These are phyloP conservation scores for Cyprinodon variegatus DNA, from an alignment of 2,113 vertebrate genomes.

Conservation along the genomic window DNA sequence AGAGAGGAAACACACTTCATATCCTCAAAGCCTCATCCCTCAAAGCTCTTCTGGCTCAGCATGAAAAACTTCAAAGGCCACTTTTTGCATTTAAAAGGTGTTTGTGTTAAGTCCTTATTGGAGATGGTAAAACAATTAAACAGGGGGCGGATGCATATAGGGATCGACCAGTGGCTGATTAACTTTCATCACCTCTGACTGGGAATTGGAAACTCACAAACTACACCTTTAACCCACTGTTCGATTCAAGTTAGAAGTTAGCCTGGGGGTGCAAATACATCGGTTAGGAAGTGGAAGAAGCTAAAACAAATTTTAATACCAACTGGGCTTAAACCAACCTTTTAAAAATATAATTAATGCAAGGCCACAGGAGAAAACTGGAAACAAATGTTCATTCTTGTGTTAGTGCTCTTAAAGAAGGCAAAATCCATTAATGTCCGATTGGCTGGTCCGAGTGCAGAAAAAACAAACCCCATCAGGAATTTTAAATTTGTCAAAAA, in stretches of 20 bases:
- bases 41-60: slow-evolving; percentile 39
- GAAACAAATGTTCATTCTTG: neutral
- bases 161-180: neutral
- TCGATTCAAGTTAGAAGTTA: neutral
- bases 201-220: too few species aligned
- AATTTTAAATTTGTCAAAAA: neutral
- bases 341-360: too few species aligned
- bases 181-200: too few species aligned
- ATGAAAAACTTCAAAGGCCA: slow-evolving; percentile 44
- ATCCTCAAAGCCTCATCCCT: slow-evolving; percentile 59
- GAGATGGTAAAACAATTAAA: slow-evolving; percentile 42
- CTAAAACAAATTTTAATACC: neutral
- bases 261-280: neutral
- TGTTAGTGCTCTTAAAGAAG: neutral
- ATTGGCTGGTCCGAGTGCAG: too few species aligned
- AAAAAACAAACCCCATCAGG: neutral
- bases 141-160: neutral
- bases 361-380: too few species aligned
- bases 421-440: too few species aligned
- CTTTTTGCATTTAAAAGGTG: slow-evolving; percentile 23
- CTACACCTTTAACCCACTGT: neutral
- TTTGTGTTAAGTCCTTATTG: slow-evolving; percentile 69
- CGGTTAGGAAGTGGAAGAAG: neutral
- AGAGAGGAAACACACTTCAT: slow-evolving; percentile 66
- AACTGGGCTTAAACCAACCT: neutral